Percentiles rank a stretch among this genome's conserved stretches.
These are phyloP conservation scores for Helicolenus hilgendorfi DNA, from an alignment of 2,797 vertebrate genomes.

Conservation along the genomic window DNA sequence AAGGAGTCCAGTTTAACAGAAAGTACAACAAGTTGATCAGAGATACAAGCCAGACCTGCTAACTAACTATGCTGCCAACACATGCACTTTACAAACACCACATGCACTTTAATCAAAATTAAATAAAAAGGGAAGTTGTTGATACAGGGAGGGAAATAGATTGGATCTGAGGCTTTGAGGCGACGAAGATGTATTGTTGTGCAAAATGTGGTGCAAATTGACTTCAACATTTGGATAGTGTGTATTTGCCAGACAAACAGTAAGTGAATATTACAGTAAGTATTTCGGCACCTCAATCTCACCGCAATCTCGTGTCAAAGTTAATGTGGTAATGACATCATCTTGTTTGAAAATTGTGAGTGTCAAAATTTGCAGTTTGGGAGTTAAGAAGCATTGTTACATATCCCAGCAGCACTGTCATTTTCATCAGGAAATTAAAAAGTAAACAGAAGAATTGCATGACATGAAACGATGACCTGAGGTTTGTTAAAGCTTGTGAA, in stretches of 20 bases:
- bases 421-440: not conserved
- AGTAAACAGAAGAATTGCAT: not conserved
- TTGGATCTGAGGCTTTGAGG: not conserved
- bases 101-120: not conserved
- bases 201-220: not conserved
- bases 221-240: not conserved
- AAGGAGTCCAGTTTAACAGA: not conserved
- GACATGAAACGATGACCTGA: not conserved
- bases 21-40: slow-evolving; percentile 20
- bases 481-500: not conserved
- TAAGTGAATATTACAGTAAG: not conserved
- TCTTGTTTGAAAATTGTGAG: not conserved
- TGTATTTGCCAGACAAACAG: not conserved
- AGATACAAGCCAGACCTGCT: slow-evolving; percentile 41
- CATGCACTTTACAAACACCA: not conserved
- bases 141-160: not conserved
- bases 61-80: slow-evolving; percentile 14
- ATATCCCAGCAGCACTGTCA: not conserved
- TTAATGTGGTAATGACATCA: not conserved
- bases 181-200: not conserved
- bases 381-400: not conserved
- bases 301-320: not conserved
- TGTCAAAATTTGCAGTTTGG: not conserved
- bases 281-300: not conserved
- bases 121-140: slow-evolving; percentile 1